Conservation (phyloP, 2,797 vertebrate genomes). For the Philypnodon macrostomus region DNA sequence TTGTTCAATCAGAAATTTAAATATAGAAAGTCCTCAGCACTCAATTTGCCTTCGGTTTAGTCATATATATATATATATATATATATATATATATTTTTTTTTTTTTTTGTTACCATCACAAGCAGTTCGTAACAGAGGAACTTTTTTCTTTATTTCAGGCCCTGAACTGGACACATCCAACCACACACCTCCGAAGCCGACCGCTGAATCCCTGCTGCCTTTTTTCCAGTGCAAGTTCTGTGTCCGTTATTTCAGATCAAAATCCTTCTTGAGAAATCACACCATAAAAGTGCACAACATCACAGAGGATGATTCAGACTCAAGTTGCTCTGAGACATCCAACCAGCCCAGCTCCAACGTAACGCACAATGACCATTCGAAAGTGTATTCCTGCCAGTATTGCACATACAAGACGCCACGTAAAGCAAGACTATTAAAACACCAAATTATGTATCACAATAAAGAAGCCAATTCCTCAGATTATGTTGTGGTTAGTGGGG, state of each 20-base stretch:
- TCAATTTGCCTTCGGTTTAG: no score
- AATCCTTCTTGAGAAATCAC: constrained; percentile 94
- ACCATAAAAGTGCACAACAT: constrained; percentile 90
- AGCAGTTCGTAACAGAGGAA: not conserved
- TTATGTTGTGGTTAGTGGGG: constrained; percentile 70
- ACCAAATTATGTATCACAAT: constrained; percentile 95
- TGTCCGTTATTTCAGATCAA: constrained; percentile 96
- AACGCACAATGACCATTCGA: constrained; percentile 88
- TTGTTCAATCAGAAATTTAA: no score
- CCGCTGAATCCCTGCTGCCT: constrained; percentile 78
- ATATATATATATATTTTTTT: not conserved
- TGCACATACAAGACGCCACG: constrained; percentile 96
- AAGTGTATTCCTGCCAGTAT: constrained; percentile 93
- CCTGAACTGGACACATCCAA: constrained; percentile 83
- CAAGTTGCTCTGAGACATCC: constrained; percentile 69
- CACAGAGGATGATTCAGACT: constrained; percentile 71
- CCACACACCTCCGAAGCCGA: constrained; percentile 79
- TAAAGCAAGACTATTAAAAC: constrained; percentile 90
- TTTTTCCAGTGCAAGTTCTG: constrained; percentile 99
- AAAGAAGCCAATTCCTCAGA: constrained; percentile 72
- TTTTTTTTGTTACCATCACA: not conserved
- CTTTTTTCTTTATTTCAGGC: constrained; percentile 76
- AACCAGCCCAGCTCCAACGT: constrained; percentile 85
- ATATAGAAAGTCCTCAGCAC: no score
- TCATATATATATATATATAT: no score